A percentile compares a stretch with the other conserved stretches of the same genome.
These are phyloP conservation scores for Eristalis tenax DNA, from an alignment of 2,888 invertebrate genomes.

Conservation along the genomic window DNA sequence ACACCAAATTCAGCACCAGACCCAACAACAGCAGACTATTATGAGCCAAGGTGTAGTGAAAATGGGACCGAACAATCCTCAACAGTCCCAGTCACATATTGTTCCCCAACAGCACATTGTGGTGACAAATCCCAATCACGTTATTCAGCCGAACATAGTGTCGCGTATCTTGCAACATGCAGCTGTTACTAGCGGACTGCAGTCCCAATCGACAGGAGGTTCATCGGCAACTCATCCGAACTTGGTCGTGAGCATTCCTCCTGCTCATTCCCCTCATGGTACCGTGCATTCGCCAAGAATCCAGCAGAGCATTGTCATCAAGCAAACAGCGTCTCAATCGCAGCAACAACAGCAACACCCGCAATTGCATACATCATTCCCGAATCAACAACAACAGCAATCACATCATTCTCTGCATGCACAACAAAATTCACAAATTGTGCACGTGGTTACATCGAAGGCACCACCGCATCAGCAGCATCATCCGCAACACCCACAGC, in stretches of 20 bases:
- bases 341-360: constrained; percentile 74
- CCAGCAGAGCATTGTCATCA: constrained; percentile 69
- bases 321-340: constrained; percentile 55
- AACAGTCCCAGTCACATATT: constrained; percentile 57
- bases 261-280: constrained; percentile 77
- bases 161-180: constrained; percentile 57
- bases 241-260: constrained; percentile 79
- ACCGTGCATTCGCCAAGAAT: constrained; percentile 76
- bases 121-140: constrained; percentile 76
- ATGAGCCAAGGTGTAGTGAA: constrained; percentile 56
- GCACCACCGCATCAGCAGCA: constrained; percentile 31
- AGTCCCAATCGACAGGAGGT: constrained; percentile 60
- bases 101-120: constrained; percentile 74
- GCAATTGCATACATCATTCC: constrained; percentile 32
- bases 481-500: constrained; percentile 61
- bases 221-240: constrained; percentile 55
- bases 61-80: constrained; percentile 59
- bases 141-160: constrained; percentile 75
- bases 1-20: constrained; percentile 74
- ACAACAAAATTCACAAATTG: constrained; percentile 20
- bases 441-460: constrained; percentile 30
- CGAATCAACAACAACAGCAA: constrained; percentile 70
- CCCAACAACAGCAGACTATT: constrained; percentile 35
- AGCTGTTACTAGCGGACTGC: constrained; percentile 22
- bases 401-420: constrained; percentile 51